Conservation (phyloP, 2,797 vertebrate genomes). For the Microctenopoma lineatum region DNA sequence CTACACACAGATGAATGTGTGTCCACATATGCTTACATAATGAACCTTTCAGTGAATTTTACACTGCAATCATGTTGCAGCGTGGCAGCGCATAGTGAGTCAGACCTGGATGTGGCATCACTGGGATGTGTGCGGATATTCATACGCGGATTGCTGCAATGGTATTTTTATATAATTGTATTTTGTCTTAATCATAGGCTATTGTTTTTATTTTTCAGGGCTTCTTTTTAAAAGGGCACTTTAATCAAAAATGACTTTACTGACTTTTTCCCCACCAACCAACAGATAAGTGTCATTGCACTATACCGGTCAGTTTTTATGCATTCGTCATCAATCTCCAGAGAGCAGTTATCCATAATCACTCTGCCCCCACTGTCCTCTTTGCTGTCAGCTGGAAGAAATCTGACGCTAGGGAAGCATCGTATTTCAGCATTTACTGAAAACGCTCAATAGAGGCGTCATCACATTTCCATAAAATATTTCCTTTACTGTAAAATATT, state of each 20-base stretch:
- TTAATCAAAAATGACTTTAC: not conserved
- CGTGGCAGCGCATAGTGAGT: slow-evolving; percentile 41
- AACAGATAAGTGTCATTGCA: too few species aligned
- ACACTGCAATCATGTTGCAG: slow-evolving; percentile 32
- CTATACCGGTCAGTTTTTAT: not conserved
- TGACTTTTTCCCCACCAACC: too few species aligned
- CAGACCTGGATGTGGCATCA: slow-evolving; percentile 51
- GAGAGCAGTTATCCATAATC: slow-evolving; percentile 12
- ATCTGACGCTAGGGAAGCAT: not conserved
- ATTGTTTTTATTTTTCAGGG: not conserved
- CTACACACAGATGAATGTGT: slow-evolving; percentile 34
- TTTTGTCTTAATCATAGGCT: not conserved
- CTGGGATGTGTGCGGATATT: not conserved
- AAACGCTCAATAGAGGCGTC: not conserved
- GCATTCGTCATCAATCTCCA: not conserved
- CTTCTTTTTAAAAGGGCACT: not conserved
- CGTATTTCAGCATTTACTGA: slow-evolving; percentile 6
- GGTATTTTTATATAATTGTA: not conserved
- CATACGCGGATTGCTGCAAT: not conserved
- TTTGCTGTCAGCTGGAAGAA: slow-evolving; percentile 1
- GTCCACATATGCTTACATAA: slow-evolving; percentile 42
- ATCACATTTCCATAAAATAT: not conserved
- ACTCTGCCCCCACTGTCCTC: not conserved
- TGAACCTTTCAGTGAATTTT: slow-evolving; percentile 43
- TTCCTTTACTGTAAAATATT: slow-evolving; percentile 34